Base-by-base conservation (phyloP, 2,797 vertebrate species). In the Phrynocephalus forsythii region DNA sequence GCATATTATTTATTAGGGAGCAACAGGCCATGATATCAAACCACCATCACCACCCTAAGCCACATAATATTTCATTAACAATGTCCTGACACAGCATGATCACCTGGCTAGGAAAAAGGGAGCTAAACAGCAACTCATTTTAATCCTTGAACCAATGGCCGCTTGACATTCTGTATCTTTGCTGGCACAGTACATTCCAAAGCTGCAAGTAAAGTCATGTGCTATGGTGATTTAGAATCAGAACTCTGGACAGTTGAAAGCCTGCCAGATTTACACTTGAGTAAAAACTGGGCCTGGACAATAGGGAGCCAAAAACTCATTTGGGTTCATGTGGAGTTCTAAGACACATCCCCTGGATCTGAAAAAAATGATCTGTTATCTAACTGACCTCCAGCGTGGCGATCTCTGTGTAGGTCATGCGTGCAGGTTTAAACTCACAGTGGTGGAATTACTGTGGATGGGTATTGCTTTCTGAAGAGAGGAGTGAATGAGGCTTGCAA, bases 221-320 rank as follows among this genome's bases (percentile, higher is more conserved):
- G 91, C 85, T 83, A 87, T 26, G n/a, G 91, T 86, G 91, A 94
- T 96, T 95, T 95, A 93, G 92, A 95, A 93, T 79, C 91, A 90
- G 73, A 28, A 1, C 90, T 94, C 93, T 83, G 86, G 94, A 93
- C 88, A 92, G 95, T 95, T 92, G 91, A 96, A 96, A 96, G 86
- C 80, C 84, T 90, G 94, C 91, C 50, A 60, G 92, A 95, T 96
- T 94, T 93, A 95, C 90, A 95, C 92, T 92, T 93, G 88, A 95
- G 86, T 93, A 95, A 95, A 88, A 96, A 96, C 89, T 93, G 91
- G 87, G 63, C 79, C 91, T 90, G 86, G 94, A 93, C 95, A 93
- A 96, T 90, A 90, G 96, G 96, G 95, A 96, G 93, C 87, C 91
- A 90, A 92, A 96, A 96, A 95, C 90, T 96, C 95, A 96, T 97